Evolutionary conservation across 2,888 invertebrate genomes (phyloP), one percentile per base, ranked within the genome.

Genomic region (Aleiodes alternator): DNA sequence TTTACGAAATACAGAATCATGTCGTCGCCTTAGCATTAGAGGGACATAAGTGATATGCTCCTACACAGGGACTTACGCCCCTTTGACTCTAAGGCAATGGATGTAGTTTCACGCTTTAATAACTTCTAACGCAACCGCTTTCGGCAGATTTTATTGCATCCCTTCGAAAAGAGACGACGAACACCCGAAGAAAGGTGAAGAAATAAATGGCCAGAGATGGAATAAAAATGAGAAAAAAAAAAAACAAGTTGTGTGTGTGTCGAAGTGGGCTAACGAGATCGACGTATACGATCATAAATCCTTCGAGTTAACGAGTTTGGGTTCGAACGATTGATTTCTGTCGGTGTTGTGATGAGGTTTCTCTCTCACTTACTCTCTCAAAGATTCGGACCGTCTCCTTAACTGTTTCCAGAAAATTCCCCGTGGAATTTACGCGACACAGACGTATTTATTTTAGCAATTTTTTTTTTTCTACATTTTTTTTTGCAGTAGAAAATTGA

Each of bases 271-370:
- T 75, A 70, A 75, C 70, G 50, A 75, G 70, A 71, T 68, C 64
- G 50, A n/a, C 48, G 29, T 29, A 57, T 53, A 51, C 50, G 34
- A 75, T 70, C 75, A 74, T 80, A 78, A 76, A 79, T 79, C 72
- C 73, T 75, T 53, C 43, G 38, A 78, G 75, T 73, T 79, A 79
- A 80, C 80, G 72, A 80, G 77, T 75, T 64, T n/a, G 68, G 68
- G 23, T 23, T 51, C 51, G 76, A 79, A 73, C 75, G 79, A 75
- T 73, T 71, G 70, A 75, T 72, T 64, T 61, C 61, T 66, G 69
- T 34, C 55, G 64, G 16, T 31, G 12, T 43, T 43, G 43, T 43
- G 55, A 53, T 68, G 50, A 51, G 31, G 31, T 68, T 51, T 68
- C 51, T 51, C 23, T 23, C 23, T 23, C 23, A 1, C 23, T 23